These are phyloP conservation scores for Plagodis dolabraria DNA, from an alignment of 2,888 invertebrate species.

Conservation along the genomic window DNA sequence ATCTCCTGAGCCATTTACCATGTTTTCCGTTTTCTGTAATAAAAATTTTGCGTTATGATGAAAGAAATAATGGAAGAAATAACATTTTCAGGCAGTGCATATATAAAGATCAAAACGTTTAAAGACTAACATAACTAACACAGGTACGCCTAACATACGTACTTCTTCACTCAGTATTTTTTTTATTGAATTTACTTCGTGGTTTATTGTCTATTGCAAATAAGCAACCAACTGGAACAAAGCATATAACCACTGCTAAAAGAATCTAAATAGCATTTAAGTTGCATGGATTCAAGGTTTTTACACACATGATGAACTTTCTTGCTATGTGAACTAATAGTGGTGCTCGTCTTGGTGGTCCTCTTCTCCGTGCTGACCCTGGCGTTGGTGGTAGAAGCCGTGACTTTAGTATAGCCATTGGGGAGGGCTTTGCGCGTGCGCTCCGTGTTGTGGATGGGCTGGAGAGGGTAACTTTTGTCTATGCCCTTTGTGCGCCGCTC, in stretches of 20 bases:
- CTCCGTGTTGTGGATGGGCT: constrained; percentile 87
- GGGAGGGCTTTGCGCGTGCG: constrained; percentile 63
- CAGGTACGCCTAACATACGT: too few species aligned
- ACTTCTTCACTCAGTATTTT: too few species aligned
- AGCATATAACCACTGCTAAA: too few species aligned
- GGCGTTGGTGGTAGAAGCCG: constrained; percentile 44
- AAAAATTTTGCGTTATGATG: too few species aligned
- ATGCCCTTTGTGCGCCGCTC: constrained; percentile 91
- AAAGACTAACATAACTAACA: too few species aligned
- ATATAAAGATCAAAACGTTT: background rate
- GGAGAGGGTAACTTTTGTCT: constrained; percentile 92
- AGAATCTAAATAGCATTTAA: too few species aligned
- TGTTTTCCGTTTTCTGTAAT: constrained; percentile 66
- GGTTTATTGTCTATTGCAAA: too few species aligned
- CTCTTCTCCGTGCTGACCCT: constrained; percentile 57
- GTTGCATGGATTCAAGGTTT: too few species aligned
- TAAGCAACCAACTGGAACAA: too few species aligned
- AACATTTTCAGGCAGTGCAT: background rate
- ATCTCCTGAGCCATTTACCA: constrained; percentile 74
- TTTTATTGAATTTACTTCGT: too few species aligned
- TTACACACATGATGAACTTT: constrained; percentile 57
- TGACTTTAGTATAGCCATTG: constrained; percentile 69
- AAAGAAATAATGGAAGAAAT: background rate
- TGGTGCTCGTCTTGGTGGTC: constrained; percentile 47
- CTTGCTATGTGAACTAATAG: constrained; percentile 55